Base-by-base conservation (phyloP, 2,113 vertebrate species). In the Pontoporia blainvillei region DNA sequence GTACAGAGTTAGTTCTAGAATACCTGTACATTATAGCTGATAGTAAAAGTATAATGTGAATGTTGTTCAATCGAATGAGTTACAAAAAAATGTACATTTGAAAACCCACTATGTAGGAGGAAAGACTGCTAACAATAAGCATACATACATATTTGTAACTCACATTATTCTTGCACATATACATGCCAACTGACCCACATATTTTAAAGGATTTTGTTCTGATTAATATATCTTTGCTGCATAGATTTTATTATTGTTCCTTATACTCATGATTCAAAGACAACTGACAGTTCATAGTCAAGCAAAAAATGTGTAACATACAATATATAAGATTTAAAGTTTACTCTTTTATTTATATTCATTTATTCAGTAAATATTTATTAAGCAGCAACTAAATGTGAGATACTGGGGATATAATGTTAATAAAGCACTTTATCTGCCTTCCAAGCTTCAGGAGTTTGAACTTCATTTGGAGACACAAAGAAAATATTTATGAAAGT, bases 401-500 rank as follows among this genome's bases (percentile, higher is more conserved):
- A 91, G 67, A 49, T 4, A 8, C 29, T 36, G 21, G 10, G 17
- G 13, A 86, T n/a, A 34, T 17, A 90, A 44, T 73, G 21, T 29
- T 91, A 82, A 44, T 71, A 88, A 90, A 92, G 29, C 25, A 81
- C 20, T 92, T 86, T 71, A 71, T 73, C 34, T 90, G 7, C 4
- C 31, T 41, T 81, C 25, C 25, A 81, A 49, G 46, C 64, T 85
- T 89, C 6, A 81, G 73, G 36, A 83, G 1, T 86, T 81, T 93
- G 54, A 86, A 91, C 14, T 94, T 95, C 29, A 72, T 83, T 86
- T 85, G 12, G 3, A 86, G 46, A 98, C 13, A 93, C 61, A 73
- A 96, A 75, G 41, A 90, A 86, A 95, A 86, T 93, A 92, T 86
- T 96, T 95, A 89, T 72, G 90, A 90, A 85, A 90, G 8, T 8